phyloP scores from a whole-genome alignment of 2,888 invertebrate species.

The Imbricaverruca yamaguchii region DNA sequence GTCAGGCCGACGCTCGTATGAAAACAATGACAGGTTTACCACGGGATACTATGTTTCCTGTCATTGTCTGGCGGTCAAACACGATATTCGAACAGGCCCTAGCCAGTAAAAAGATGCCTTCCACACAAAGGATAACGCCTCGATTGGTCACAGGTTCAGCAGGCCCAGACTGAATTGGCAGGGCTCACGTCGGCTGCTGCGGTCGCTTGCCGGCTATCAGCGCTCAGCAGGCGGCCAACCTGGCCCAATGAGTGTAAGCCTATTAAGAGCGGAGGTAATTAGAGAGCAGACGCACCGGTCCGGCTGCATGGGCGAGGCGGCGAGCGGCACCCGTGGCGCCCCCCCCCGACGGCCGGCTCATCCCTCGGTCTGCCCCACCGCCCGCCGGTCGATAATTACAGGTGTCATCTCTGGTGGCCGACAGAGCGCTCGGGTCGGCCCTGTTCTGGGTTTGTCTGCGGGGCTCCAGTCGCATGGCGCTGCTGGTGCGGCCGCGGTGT shows the following conservation, averaged over 20 bases:
- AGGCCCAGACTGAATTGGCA: too few species aligned
- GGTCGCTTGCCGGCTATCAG: too few species aligned
- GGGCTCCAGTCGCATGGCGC: too few species aligned
- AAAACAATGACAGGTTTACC: not conserved
- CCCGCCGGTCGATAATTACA: conserved; percentile 10
- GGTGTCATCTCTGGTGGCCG: not conserved
- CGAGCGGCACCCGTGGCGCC: not conserved
- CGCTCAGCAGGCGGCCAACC: not conserved
- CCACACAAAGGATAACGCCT: not conserved
- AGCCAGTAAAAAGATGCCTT: not conserved
- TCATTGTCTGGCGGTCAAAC: not conserved
- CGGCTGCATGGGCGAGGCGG: not conserved
- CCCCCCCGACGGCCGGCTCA: not conserved
- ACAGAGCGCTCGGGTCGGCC: too few species aligned
- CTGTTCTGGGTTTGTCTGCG: too few species aligned
- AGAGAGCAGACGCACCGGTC: not conserved
- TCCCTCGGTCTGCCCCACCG: not conserved
- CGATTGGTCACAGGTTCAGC: too few species aligned
- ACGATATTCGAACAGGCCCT: not conserved
- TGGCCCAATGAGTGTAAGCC: not conserved
- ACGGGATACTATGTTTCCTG: not conserved
- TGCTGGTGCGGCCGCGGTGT: too few species aligned
- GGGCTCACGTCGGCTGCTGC: too few species aligned
- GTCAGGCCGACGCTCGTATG: not conserved
- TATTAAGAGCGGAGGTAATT: not conserved